Evolutionary conservation across 2,888 invertebrate genomes (phyloP).

Genomic region (Lasiommata megera): DNA sequence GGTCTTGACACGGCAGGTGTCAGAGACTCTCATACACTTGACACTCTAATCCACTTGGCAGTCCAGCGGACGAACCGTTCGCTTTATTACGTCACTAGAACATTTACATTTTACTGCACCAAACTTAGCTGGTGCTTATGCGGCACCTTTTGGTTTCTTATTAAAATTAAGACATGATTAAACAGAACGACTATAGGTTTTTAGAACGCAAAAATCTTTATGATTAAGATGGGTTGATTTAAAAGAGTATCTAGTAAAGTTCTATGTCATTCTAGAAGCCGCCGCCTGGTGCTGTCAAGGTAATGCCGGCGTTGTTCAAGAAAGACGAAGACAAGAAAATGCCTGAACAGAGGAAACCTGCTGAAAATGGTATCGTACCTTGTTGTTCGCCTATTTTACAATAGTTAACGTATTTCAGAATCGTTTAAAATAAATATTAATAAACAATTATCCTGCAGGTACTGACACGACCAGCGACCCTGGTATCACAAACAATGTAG

Average conservation of each 20-base stretch:
- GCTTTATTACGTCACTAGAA: no score
- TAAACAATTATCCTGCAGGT: constrained; percentile 49
- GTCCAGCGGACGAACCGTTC: no score
- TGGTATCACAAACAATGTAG: constrained; percentile 70
- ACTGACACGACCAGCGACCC: constrained; percentile 76
- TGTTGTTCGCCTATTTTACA: no score
- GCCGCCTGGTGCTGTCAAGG: constrained; percentile 89
- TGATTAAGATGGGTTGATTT: neutral
- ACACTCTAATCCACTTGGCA: no score
- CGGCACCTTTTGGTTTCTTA: no score
- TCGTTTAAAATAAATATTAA: neutral
- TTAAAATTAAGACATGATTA: no score
- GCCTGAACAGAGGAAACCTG: constrained; percentile 60
- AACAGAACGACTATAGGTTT: no score
- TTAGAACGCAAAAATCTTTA: neutral
- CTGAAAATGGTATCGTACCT: constrained; percentile 62
- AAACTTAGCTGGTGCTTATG: no score
- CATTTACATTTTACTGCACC: no score
- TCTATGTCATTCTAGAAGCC: constrained; percentile 84
- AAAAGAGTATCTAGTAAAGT: neutral
- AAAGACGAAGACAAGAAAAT: constrained; percentile 63
- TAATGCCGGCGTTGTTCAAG: constrained; percentile 86
- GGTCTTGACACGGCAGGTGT: no score
- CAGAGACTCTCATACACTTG: no score
- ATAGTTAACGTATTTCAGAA: no score